Evolutionary conservation across 2,113 vertebrate species (phyloP).

Genomic region (Turdus rufiventris): DNA sequence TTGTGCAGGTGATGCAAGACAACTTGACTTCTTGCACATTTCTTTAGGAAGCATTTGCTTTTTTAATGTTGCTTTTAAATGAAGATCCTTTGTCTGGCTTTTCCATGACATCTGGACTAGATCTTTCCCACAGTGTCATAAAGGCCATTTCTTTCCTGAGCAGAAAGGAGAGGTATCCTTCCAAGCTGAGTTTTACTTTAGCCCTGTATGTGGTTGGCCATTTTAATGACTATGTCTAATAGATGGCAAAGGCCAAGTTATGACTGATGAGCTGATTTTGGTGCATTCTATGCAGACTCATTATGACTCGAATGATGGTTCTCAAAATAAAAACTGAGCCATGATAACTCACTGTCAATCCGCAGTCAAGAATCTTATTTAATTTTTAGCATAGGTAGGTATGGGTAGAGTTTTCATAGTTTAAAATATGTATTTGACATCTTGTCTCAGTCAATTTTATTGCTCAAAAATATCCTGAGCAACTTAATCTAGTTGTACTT

Average conservation of each 20-base stretch:
- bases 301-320: not conserved
- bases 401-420: not conserved
- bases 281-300: not conserved
- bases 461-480: not conserved
- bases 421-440: not conserved
- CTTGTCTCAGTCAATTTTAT: not conserved
- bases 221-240: not conserved
- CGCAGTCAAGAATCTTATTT: not conserved
- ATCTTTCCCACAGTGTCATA: not conserved
- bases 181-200: not conserved
- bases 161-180: not conserved
- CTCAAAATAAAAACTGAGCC: not conserved
- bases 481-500: not conserved
- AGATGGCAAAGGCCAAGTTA: not conserved
- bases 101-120: not conserved
- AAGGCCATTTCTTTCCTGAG: not conserved
- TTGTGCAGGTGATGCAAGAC: not conserved
- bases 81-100: rapidly evolving
- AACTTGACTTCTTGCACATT: not conserved
- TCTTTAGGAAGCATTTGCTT: not conserved
- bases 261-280: not conserved
- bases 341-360: not conserved
- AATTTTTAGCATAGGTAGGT: not conserved
- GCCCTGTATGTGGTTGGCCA: not conserved
- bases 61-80: not conserved